Conservation (phyloP, 2,797 vertebrate genomes). For the Coregonus suidteri region DNA sequence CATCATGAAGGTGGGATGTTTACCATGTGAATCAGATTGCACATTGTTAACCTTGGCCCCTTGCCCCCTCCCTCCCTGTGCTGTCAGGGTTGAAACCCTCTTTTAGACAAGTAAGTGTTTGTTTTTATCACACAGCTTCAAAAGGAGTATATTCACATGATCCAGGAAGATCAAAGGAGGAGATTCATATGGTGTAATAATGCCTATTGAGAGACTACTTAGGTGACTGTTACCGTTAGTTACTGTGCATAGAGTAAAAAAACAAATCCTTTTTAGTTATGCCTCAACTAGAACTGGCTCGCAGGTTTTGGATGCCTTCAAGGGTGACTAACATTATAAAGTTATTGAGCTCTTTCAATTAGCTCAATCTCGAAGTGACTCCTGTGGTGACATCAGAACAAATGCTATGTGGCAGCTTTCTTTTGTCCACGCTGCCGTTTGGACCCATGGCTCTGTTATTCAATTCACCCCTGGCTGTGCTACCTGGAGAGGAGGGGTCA, state of each 20-base stretch:
- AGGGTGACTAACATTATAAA: neutral
- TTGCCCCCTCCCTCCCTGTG: neutral
- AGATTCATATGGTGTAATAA: neutral
- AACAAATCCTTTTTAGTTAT: neutral
- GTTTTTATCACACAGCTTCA: conserved; percentile 8
- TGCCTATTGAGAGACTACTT: neutral
- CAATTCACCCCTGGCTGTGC: conserved; percentile 51
- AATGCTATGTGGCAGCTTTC: conserved; percentile 47
- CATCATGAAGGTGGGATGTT: neutral
- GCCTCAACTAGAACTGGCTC: too few relatives aligned
- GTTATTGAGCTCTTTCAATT: conserved; percentile 52
- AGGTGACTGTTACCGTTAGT: neutral
- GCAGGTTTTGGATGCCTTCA: too few relatives aligned
- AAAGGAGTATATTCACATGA: neutral
- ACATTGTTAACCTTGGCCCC: conserved; percentile 39
- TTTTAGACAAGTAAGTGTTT: neutral
- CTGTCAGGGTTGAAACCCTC: conserved; percentile 20
- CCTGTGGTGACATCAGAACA: conserved; percentile 55
- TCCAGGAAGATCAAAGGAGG: neutral
- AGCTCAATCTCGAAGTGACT: conserved; percentile 47
- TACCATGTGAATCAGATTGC: conserved; percentile 22
- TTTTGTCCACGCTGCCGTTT: conserved; percentile 35
- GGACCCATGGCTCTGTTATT: conserved; percentile 51
- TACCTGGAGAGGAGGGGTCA: conserved; percentile 64
- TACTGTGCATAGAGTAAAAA: neutral